Evolutionary conservation across 2,113 vertebrate species (phyloP), one percentile per base, ranked within the genome.

Genomic region (Anhinga anhinga): DNA sequence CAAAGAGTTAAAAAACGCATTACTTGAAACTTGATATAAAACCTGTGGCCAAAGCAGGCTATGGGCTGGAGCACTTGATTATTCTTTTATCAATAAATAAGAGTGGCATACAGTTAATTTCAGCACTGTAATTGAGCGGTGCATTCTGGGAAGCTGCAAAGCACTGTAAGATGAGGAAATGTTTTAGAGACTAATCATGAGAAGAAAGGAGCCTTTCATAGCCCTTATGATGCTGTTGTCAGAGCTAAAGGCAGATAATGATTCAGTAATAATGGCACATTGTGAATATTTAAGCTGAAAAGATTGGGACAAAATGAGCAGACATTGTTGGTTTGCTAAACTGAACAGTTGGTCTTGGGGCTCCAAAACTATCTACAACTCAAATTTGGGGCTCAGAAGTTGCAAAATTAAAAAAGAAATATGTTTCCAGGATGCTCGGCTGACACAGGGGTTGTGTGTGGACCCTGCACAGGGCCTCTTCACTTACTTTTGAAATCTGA

Each of bases 191-290:
- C 98, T 99, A 98, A 99, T 99, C 98, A 99, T 93, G 98, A 99
- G 98, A 98, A 99, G 99, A 99, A 99, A 98, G 98, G 97, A 97
- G 98, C 98, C 98, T 99, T 99, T 99, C 98, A 99, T 98, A 98
- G 98, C 95, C 98, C 97, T 97, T 98, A 98, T 98, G 98, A 99
- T 98, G 98, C 98, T 98, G 98, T 98, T 98, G 98, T 99, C 98
- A 98, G 98, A 98, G 98, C 98, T 98, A 98, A 98, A 98, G 98
- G 98, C 98, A 98, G 98, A 99, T 99, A 99, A 99, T 99, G 98
- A 99, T 98, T 99, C 97, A 74, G 98, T 98, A 99, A 99, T 99
- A 99, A 99, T 98, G 98, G 98, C 98, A 98, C 98, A 99, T 99
- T 99, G 99, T 99, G 98, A 98, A 98, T 98, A 98, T 99, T 98